phyloP scores from a whole-genome alignment of 2,797 vertebrate genomes.

The Lophotriccus pileatus region DNA sequence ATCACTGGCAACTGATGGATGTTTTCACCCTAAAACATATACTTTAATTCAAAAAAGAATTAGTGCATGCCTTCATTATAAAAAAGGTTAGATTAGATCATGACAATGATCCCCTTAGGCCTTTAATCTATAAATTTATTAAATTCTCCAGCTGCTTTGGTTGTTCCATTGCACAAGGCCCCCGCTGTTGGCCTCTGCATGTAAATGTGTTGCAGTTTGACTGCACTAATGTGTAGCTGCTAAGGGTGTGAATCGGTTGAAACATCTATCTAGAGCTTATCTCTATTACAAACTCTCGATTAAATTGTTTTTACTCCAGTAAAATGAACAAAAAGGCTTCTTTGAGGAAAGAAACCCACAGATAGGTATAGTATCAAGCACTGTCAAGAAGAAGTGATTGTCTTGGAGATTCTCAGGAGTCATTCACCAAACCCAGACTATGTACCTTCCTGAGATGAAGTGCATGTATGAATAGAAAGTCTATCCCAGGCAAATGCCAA shows the following conservation, averaged over 20 bases:
- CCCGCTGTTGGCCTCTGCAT: background rate
- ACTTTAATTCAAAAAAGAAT: constrained; percentile 25
- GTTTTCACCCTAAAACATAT: background rate
- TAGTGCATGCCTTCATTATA: background rate
- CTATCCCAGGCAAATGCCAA: background rate
- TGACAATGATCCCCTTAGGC: constrained; percentile 10
- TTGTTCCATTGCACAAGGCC: background rate
- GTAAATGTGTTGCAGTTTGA: background rate
- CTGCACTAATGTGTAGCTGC: background rate
- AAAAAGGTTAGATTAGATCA: background rate
- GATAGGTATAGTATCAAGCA: background rate
- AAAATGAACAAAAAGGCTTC: background rate
- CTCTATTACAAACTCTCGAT: background rate
- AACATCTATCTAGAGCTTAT: background rate
- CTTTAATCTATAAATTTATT: background rate
- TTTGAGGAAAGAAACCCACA: background rate
- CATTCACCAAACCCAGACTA: background rate
- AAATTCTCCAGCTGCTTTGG: background rate
- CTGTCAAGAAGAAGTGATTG: background rate
- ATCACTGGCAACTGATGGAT: background rate
- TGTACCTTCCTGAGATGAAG: background rate
- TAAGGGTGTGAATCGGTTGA: background rate
- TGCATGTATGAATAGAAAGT: background rate
- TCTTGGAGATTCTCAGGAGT: background rate
- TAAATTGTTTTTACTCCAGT: background rate